Base-by-base conservation (phyloP, 2,888 invertebrate genomes). In the Cantharis lateralis region DNA sequence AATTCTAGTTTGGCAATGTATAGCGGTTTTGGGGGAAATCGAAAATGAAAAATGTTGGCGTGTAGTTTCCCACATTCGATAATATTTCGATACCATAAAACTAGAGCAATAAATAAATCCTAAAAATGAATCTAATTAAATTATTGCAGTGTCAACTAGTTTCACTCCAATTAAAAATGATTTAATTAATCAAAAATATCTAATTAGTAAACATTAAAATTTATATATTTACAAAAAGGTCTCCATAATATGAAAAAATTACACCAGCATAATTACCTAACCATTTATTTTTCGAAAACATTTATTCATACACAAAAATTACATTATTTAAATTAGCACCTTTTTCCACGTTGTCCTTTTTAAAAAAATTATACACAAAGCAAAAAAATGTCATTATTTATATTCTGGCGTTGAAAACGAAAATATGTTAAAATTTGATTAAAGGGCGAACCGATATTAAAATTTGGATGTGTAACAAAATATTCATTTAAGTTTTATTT, bases 1-100 rank as follows among this genome's bases (percentile, higher is more conserved):
- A 71, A 26, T 26, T 11, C 63, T 24, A 62, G 63, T 71, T 63
- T 63, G 63, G 71, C 15, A 62, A 18, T 15, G 70, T 48, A 70
- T 70, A 70, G 20, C 11, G 70, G 61, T 71, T 66, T 71, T 63
- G 63, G 71, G 71, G 62, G 28, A 28, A 62, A 16, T 28, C 71
- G 28, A 28, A 71, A 71, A 63, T 63, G 71, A 63, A 71, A 63
- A 71, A 26, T 26, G 62, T 71, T 62, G 15, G 63, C 15, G 26
- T 63, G 71, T 48, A n/a, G n/a, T 48, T 48, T 48, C 5, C n/a
- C 48, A 48, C n/a, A n/a, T 48, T 48, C n/a, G n/a, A 48, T n/a
- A 48, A 48, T 48, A 48, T n/a, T n/a, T 9, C n/a, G 48, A 48
- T 48, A 48, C n/a, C 9, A n/a, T 9, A 48, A 2, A 48, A n/a